Percentiles rank a stretch among this genome's conserved stretches.
Conservation (phyloP, 2,113 vertebrate genomes). For the Hypomesus transpacificus region DNA sequence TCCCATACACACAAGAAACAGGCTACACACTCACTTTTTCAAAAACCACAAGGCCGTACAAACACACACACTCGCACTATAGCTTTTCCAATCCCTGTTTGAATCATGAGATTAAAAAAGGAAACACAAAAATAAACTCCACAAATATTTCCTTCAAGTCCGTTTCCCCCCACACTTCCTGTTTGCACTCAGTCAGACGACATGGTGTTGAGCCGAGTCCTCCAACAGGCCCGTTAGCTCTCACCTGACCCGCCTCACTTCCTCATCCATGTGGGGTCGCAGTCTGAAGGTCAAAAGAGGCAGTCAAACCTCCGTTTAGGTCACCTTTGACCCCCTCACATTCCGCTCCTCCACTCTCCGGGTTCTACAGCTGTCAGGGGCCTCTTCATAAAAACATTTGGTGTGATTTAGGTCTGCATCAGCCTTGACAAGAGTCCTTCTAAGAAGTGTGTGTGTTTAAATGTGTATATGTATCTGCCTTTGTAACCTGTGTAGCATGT, state of each 20-base stretch:
- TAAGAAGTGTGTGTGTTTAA: slow-evolving; percentile 32
- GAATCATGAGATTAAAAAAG: slow-evolving; percentile 58
- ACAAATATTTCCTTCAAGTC: slow-evolving; percentile 58
- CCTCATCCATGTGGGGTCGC: slow-evolving; percentile 8
- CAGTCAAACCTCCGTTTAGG: slow-evolving; percentile 31
- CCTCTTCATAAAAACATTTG: slow-evolving; percentile 42
- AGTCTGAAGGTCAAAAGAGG: slow-evolving; percentile 44
- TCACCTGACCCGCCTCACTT: slow-evolving; percentile 29
- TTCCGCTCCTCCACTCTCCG: neutral
- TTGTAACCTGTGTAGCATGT: neutral
- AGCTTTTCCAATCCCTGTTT: slow-evolving; percentile 36
- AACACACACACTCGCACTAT: slow-evolving; percentile 47
- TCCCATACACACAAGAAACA: slow-evolving; percentile 23
- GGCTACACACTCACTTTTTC: slow-evolving; percentile 18
- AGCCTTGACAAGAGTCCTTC: slow-evolving; percentile 43
- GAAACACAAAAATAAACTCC: slow-evolving; percentile 65
- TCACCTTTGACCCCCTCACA: slow-evolving; percentile 38
- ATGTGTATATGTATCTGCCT: too few relatives aligned
- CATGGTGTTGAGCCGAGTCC: slow-evolving; percentile 31
- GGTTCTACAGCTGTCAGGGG: slow-evolving; percentile 34
- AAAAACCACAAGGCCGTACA: slow-evolving; percentile 37
- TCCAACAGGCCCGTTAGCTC: slow-evolving; percentile 19
- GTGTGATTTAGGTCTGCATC: slow-evolving; percentile 44
- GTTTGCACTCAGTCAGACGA: slow-evolving; percentile 33
- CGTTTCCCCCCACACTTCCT: slow-evolving; percentile 27